Percentiles rank a stretch among this genome's conserved stretches.
Evolutionary conservation across 2,888 invertebrate genomes (phyloP).

Genomic region (Rhodophaea formosa): DNA sequence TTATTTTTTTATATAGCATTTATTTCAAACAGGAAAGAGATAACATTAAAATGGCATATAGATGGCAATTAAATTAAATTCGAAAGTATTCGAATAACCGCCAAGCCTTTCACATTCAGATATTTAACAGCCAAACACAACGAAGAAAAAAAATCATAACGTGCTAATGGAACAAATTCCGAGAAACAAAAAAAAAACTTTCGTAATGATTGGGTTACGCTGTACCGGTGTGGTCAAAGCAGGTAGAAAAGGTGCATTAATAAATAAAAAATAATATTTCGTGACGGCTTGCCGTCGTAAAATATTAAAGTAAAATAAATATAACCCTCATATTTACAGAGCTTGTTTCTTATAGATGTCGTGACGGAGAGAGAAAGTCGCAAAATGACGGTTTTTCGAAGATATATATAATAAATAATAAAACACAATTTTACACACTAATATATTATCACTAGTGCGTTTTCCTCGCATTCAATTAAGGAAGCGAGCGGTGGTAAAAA

Average conservation of each 20-base stretch:
- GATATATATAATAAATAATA: too few relatives aligned
- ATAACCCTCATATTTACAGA: too few relatives aligned
- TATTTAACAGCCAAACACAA: not conserved
- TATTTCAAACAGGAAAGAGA: not conserved
- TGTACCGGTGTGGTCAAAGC: slow-evolving; percentile 13
- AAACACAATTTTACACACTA: too few relatives aligned
- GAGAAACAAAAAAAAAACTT: slow-evolving; percentile 11
- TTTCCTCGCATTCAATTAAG: too few relatives aligned
- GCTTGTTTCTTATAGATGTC: too few relatives aligned
- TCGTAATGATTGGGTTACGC: slow-evolving; percentile 14
- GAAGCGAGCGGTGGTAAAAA: too few relatives aligned
- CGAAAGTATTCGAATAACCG: not conserved
- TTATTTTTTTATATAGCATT: too few relatives aligned
- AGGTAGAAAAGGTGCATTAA: slow-evolving; percentile 8
- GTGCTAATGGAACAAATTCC: slow-evolving; percentile 19
- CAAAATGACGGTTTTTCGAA: too few relatives aligned
- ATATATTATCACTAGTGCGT: too few relatives aligned
- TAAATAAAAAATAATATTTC: slow-evolving; percentile 10
- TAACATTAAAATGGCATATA: not conserved
- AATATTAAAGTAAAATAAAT: slow-evolving; percentile 5
- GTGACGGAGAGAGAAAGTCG: too few relatives aligned
- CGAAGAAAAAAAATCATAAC: not conserved
- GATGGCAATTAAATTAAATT: not conserved
- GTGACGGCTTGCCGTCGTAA: not conserved
- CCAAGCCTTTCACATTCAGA: not conserved